Percentiles rank a stretch among this genome's conserved stretches.
phyloP scores from a whole-genome alignment of 2,113 vertebrate species.

The Rattus rattus region DNA sequence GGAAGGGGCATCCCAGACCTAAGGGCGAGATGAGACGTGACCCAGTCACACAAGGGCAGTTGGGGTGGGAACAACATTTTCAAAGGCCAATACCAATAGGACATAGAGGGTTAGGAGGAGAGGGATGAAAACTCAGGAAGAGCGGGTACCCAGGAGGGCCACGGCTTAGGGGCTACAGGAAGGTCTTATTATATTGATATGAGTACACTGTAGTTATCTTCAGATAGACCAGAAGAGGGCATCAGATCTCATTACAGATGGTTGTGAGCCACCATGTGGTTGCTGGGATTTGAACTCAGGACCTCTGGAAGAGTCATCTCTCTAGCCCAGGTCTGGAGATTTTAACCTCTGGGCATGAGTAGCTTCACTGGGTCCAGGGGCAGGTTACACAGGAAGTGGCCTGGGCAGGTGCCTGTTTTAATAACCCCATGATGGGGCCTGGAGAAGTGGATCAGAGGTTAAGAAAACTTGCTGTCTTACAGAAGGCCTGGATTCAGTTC shows the following conservation, averaged over 20 bases:
- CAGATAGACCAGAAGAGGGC: too few species aligned
- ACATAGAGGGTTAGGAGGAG: neutral
- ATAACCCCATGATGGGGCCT: neutral
- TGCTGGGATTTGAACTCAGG: too few species aligned
- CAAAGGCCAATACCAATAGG: neutral
- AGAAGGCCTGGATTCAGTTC: neutral
- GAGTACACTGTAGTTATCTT: too few species aligned
- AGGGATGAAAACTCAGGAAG: accelerated
- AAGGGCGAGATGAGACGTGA: too few species aligned
- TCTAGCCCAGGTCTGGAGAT: neutral
- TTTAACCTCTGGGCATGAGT: neutral
- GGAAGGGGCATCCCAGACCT: neutral
- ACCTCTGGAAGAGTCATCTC: too few species aligned
- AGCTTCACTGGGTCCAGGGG: too few species aligned
- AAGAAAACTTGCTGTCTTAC: neutral
- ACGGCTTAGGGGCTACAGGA: neutral
- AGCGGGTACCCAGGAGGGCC: neutral
- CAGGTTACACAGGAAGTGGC: neutral
- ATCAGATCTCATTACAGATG: too few species aligned
- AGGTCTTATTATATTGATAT: neutral
- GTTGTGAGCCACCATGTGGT: too few species aligned
- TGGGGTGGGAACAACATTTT: neutral
- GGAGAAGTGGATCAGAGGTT: neutral
- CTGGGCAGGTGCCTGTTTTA: neutral
- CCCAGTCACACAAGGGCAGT: neutral